These are phyloP conservation scores for Trachymyrmex cornetzi DNA, from an alignment of 1,140 invertebrate genomes.

Conservation along the genomic window DNA sequence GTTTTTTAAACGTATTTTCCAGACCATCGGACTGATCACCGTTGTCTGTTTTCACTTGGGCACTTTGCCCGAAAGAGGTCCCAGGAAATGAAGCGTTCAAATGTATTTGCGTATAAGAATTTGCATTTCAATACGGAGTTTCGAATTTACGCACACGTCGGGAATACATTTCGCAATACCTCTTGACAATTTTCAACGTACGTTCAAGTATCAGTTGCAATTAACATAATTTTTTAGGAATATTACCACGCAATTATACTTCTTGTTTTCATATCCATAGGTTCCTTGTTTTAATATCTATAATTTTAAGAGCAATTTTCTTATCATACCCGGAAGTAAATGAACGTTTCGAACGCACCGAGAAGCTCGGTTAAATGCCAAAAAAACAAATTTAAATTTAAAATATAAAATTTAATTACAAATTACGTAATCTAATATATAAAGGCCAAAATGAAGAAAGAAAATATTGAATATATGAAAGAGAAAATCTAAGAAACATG, in stretches of 20 bases:
- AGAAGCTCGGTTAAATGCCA: background rate
- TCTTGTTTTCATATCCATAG: background rate
- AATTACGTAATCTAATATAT: background rate
- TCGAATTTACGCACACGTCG: slow-evolving; percentile 21
- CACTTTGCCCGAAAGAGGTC: background rate
- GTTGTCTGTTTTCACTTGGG: slow-evolving; percentile 34
- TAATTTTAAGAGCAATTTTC: background rate
- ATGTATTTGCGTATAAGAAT: slow-evolving; percentile 35
- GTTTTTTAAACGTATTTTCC: slow-evolving; percentile 51
- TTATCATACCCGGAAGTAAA: background rate
- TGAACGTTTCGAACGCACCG: background rate
- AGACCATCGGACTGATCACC: background rate
- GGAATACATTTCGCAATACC: background rate
- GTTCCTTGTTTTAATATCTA: background rate
- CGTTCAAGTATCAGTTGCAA: background rate
- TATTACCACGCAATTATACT: background rate
- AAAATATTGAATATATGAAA: background rate
- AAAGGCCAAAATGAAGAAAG: background rate
- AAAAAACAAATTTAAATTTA: background rate
- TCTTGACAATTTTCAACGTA: background rate
- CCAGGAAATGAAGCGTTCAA: slow-evolving; percentile 1
- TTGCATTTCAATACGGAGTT: slow-evolving; percentile 18
- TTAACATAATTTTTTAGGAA: background rate
- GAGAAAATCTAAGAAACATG: background rate
- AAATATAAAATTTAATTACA: too few relatives aligned